These are phyloP conservation scores for Xiphorhynchus elegans DNA, from an alignment of 2,113 vertebrate species.

Conservation along the genomic window DNA sequence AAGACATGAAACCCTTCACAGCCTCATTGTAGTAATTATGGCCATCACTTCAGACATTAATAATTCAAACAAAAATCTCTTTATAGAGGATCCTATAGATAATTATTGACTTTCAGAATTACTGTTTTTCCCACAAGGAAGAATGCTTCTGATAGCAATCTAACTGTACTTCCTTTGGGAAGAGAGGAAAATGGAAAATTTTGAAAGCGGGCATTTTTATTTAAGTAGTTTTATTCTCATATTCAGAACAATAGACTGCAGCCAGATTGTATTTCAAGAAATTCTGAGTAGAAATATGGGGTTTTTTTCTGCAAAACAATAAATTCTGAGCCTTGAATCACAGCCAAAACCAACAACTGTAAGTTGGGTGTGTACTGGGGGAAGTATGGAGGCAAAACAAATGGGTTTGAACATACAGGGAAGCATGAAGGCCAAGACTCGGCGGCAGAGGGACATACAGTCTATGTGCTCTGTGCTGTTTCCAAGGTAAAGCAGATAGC, in stretches of 20 bases:
- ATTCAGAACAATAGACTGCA: not conserved
- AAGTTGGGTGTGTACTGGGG: not conserved
- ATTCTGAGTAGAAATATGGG: not conserved
- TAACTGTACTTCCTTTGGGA: not conserved
- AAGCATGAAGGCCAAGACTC: not conserved
- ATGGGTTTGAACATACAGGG: not conserved
- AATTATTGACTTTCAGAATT: not conserved
- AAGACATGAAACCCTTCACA: not conserved
- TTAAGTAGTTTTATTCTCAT: not conserved
- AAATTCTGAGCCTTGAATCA: not conserved
- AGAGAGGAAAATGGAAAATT: not conserved
- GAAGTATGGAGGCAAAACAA: not conserved
- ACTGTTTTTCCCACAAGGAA: not conserved
- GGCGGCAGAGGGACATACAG: not conserved
- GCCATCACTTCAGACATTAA: not conserved
- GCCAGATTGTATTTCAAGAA: not conserved
- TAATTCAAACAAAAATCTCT: not conserved
- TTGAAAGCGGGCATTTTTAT: not conserved
- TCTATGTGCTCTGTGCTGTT: not conserved
- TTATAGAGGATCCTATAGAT: not conserved
- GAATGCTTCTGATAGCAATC: not conserved
- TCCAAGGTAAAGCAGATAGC: not conserved
- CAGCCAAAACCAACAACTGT: not conserved
- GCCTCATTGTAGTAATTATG: not conserved
- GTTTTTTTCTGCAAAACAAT: not conserved